Evolutionary conservation across 2,888 invertebrate genomes (phyloP), one percentile per base, ranked within the genome.

Genomic region (Raillietiella orientalis): DNA sequence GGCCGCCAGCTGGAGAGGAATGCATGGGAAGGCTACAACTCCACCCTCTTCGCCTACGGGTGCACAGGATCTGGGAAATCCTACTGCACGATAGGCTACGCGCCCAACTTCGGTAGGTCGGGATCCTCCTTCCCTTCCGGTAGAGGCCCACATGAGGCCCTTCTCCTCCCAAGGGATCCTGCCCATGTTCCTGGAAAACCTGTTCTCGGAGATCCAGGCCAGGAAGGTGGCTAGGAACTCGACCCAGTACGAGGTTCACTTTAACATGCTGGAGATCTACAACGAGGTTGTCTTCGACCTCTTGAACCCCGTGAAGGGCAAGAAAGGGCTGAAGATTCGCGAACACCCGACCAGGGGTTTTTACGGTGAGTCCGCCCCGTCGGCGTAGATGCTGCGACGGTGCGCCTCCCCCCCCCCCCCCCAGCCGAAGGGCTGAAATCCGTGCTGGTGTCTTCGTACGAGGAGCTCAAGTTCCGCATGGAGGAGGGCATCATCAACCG

Each of bases 221-320:
- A 44, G 43, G 30, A 44, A 43, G 30, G 41, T 41, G 13, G 38
- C 31, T 9, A 43, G 42, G 9, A 36, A 34, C 3, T 37, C 36
- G 11, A 38, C 38, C 8, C 33, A 33, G 22, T 38, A 38, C 19
- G 39, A 55, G 46, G 53, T 56, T 5, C 42, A 46, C 26, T 45
- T 56, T 31, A 53, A 50, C 30, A 56, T 58, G 55, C 37, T 57
- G 33, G 58, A 58, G 38, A 56, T 58, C 32, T 57, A 57, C 42
- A 56, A 56, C 39, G 57, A 58, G 37, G 43, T 50, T 10, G 53
- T 55, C 5, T 35, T 51, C 24, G 58, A 58, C 37, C 39, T 58
- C 17, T 39, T 56, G 3, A 44, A 46, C 33, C 33, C 43, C 3
- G 35, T 31, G 11, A 4, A 37, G 40, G 14, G 39, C 39, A 34